Evolutionary conservation across 2,888 invertebrate genomes (phyloP), one percentile per base, ranked within the genome.

Genomic region (Minunthozetes semirufus): DNA sequence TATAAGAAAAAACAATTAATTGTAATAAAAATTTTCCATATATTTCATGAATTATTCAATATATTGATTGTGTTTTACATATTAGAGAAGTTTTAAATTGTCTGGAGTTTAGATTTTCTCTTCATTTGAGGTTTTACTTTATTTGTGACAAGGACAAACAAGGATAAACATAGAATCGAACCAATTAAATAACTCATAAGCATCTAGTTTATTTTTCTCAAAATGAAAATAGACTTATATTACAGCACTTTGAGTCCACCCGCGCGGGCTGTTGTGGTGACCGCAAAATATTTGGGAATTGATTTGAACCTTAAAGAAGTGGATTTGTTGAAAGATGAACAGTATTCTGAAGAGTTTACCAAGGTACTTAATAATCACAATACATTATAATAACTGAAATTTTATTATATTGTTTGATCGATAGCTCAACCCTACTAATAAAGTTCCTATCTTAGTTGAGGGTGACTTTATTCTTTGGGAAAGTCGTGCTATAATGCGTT

Each of bases 401-500:
- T 71, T 68, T 4, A 22, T 56, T 56, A 19, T 25, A 22, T 8
- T 25, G 5, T 50, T 50, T n/a, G 22, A 72, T 48, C 75, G 77
- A 19, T 75, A 81, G 81, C 79, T 82, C 50, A 82, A 82, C 74
- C 82, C 81, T 9, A 91, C 92, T 84, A 92, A 92, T 82, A 89
- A 89, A 48, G 87, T 94, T 76, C 93, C 94, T 11, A 91, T 92
- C 0, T 82, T 93, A 73, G 89, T 91, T 77, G 93, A 93, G 80
- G 86, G 89, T 79, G 91, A 91, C 22, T 89, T 92, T 81, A 86
- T 85, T 79, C 83, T 93, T 73, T 87, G 90, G 78, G 92, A 93
- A 84, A 77, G 78, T 68, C 89, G 92, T 63, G 89, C 92, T 78
- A 92, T 93, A 81, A 87, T 89, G 82, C 85, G 87, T 83, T 92